Evolutionary conservation across 1,140 invertebrate species (phyloP), one percentile per base, ranked within the genome.

Genomic region (Parasteatoda tepidariorum): DNA sequence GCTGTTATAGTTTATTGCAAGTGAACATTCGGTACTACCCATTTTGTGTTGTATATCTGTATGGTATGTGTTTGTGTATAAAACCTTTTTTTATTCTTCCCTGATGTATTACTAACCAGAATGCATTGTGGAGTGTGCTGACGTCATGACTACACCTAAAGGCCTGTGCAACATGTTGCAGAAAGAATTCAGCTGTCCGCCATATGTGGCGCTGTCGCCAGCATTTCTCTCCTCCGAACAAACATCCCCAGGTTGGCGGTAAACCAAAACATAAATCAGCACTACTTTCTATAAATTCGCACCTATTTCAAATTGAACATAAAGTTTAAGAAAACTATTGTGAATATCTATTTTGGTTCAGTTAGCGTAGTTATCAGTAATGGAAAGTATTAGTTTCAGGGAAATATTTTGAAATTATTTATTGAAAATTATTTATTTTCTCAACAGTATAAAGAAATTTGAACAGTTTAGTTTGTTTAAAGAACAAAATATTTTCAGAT

Each of bases 91-190:
- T 70, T 24, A 48, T 31, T 81, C 34, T 61, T 38, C 64, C 26
- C 57, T 33, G 57, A 61, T 68, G 61, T 68, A 57, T 48, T 48
- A 55, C 61, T 38, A 22, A 33, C 57, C 84, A 81, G 48, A 62
- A 57, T 85, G 74, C 70, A 38, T 85, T 70, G 59, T 61, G 82
- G 78, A 85, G 15, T 74, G 74, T 57, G 70, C 70, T 75, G 86
- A 74, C 59, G 83, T 74, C 34, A 61, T 76, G 26, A 48, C 83
- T 48, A 84, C 85, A 7, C 87, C 87, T 15, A 81, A 85, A 74
- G 84, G 86, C 54, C 78, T 87, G 54, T 87, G 87, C 85, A 84
- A 86, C 71, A 86, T 87, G 86, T 84, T 87, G 22, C 87, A 87
- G 81, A 87, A 86, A 84, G 87, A 87, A 48, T 87, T 86, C 79